These are phyloP conservation scores for Dicroscelio sp. DNA, from an alignment of 2,888 invertebrate genomes.

Conservation along the genomic window DNA sequence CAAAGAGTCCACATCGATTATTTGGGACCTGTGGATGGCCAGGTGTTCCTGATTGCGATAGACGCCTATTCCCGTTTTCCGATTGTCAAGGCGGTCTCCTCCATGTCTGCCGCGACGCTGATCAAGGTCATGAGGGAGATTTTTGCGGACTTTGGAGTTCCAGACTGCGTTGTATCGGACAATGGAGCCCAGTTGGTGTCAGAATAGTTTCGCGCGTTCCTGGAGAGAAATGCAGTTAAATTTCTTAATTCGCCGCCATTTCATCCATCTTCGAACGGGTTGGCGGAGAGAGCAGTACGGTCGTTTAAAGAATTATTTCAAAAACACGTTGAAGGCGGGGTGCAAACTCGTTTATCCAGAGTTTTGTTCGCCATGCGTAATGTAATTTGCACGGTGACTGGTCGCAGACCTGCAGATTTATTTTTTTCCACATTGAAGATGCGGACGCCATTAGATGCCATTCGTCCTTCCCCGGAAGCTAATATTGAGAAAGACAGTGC, in stretches of 20 bases:
- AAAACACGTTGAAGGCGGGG: background rate
- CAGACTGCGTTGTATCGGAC: background rate
- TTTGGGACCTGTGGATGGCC: slow-evolving; percentile 32
- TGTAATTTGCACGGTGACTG: background rate
- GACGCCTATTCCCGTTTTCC: slow-evolving; percentile 40
- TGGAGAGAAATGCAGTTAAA: background rate
- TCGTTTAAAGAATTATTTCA: background rate
- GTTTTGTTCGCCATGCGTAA: background rate
- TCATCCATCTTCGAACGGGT: background rate
- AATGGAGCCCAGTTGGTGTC: background rate
- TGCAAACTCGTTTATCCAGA: background rate
- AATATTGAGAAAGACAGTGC: background rate
- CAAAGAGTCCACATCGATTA: slow-evolving; percentile 50
- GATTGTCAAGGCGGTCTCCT: slow-evolving; percentile 15
- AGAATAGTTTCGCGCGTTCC: background rate
- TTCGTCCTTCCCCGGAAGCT: background rate
- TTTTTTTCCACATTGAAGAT: background rate
- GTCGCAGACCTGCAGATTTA: background rate
- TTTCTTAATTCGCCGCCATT: background rate
- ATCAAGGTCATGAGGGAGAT: background rate
- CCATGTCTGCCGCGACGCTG: slow-evolving; percentile 28
- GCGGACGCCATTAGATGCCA: background rate
- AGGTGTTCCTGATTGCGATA: slow-evolving; percentile 23
- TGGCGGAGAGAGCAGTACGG: background rate
- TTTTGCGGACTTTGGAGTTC: slow-evolving; percentile 26